Percentiles rank a stretch among this genome's conserved stretches.
phyloP scores from a whole-genome alignment of 53 echinoderm and acorn worm species.

The Echinarachnius parma region DNA sequence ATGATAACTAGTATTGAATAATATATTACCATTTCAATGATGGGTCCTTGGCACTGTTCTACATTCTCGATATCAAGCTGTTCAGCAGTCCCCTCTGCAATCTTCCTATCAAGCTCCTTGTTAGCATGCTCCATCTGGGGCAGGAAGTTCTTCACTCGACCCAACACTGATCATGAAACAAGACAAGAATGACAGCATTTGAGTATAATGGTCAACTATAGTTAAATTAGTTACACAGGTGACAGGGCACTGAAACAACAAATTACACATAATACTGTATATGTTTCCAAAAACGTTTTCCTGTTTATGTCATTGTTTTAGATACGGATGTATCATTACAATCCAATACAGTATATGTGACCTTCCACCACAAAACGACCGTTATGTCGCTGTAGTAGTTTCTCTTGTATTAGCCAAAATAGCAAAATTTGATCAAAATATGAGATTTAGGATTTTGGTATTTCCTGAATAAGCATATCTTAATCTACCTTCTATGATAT shows the following conservation, averaged over 20 bases:
- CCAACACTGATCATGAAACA: constrained; percentile 40
- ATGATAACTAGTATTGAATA: too few species aligned
- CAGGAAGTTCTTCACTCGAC: constrained; percentile 62
- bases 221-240: neutral
- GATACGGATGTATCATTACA: too few species aligned
- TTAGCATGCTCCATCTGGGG: constrained; percentile 65
- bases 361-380: too few species aligned
- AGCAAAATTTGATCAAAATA: too few species aligned
- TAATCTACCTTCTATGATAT: too few species aligned
- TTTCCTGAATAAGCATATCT: too few species aligned
- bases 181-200: neutral
- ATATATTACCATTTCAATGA: constrained; percentile 81
- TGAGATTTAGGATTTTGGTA: too few species aligned
- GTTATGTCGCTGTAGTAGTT: too few species aligned
- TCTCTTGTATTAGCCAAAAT: too few species aligned
- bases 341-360: too few species aligned
- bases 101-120: constrained; percentile 43
- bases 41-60: constrained; percentile 38
- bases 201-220: neutral
- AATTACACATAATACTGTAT: neutral
- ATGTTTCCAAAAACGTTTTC: too few species aligned
- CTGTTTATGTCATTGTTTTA: too few species aligned
- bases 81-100: constrained; percentile 31
- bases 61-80: constrained; percentile 74
- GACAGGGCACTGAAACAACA: neutral